A percentile compares a stretch with the other conserved stretches of the same genome.
Evolutionary conservation across 2,888 invertebrate genomes (phyloP).

Genomic region (Ferdinandea cuprea): DNA sequence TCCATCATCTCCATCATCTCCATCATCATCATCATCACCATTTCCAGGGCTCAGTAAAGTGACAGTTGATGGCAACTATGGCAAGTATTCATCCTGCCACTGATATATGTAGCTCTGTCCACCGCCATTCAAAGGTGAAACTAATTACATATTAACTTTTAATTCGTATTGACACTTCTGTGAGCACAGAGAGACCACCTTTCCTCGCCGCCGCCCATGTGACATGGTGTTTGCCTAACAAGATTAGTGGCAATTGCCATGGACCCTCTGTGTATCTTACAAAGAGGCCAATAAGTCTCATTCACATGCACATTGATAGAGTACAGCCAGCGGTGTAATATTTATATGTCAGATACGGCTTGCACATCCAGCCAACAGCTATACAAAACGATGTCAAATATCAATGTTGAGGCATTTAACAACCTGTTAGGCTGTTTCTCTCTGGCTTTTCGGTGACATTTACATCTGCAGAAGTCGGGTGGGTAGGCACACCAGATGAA

Average conservation of each 20-base stretch:
- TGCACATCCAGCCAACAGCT: constrained; percentile 29
- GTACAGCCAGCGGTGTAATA: constrained; percentile 10
- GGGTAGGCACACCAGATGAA: constrained; percentile 1
- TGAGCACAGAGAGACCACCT: constrained; percentile 13
- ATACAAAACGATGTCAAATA: constrained; percentile 47
- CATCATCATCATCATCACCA: too few relatives aligned
- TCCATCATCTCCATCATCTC: too few relatives aligned
- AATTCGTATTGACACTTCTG: constrained; percentile 32
- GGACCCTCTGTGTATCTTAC: not conserved
- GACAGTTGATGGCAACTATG: not conserved
- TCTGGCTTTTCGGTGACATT: constrained; percentile 15
- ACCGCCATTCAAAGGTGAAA: not conserved
- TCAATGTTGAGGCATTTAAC: constrained; percentile 38
- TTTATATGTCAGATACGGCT: constrained; percentile 35
- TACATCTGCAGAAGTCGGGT: not conserved
- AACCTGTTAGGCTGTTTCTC: constrained; percentile 34
- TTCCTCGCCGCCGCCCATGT: constrained; percentile 2
- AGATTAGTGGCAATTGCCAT: constrained; percentile 27
- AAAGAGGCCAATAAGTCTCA: constrained; percentile 10
- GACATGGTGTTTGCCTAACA: constrained; percentile 27
- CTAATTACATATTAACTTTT: constrained; percentile 1
- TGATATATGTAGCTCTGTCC: constrained; percentile 3
- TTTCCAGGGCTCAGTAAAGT: too few relatives aligned
- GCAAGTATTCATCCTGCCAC: not conserved
- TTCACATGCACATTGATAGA: constrained; percentile 11